A percentile compares a stretch with the other conserved stretches of the same genome.
Evolutionary conservation across 2,113 vertebrate genomes (phyloP).

Genomic region (Taurulus bubalis): DNA sequence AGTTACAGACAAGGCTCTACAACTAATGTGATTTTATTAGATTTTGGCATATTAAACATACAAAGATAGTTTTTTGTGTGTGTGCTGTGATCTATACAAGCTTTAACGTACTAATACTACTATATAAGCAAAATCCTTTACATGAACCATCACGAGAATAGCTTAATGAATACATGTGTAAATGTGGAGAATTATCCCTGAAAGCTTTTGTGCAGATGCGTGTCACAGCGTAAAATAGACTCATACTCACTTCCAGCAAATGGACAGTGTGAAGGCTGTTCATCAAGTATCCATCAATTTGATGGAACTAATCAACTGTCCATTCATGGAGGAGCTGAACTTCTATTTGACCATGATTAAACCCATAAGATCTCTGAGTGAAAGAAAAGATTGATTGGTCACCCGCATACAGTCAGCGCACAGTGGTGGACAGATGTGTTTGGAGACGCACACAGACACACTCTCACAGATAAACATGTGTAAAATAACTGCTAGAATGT

Average conservation of each 20-base stretch:
- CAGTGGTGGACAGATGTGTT: slow-evolving; percentile 24
- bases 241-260: slow-evolving; percentile 4
- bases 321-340: slow-evolving; percentile 46
- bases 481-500: slow-evolving; percentile 17
- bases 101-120: neutral
- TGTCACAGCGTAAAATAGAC: neutral
- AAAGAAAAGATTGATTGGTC: slow-evolving; percentile 53
- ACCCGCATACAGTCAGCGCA: slow-evolving; percentile 13
- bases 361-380: slow-evolving; percentile 20
- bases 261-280: slow-evolving; percentile 29
- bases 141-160: neutral
- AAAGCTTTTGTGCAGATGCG: neutral
- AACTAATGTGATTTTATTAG: neutral
- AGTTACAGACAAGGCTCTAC: neutral
- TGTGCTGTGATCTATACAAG: neutral
- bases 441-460: neutral
- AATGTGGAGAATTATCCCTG: neutral
- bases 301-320: slow-evolving; percentile 53
- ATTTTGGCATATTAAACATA: neutral
- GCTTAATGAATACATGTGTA: slow-evolving; percentile 13
- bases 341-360: slow-evolving; percentile 27
- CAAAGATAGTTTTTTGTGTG: neutral
- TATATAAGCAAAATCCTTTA: neutral
- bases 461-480: neutral
- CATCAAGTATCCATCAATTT: slow-evolving; percentile 27